Evolutionary conservation across 2,888 invertebrate species (phyloP).

Genomic region (Cantharis nigra): DNA sequence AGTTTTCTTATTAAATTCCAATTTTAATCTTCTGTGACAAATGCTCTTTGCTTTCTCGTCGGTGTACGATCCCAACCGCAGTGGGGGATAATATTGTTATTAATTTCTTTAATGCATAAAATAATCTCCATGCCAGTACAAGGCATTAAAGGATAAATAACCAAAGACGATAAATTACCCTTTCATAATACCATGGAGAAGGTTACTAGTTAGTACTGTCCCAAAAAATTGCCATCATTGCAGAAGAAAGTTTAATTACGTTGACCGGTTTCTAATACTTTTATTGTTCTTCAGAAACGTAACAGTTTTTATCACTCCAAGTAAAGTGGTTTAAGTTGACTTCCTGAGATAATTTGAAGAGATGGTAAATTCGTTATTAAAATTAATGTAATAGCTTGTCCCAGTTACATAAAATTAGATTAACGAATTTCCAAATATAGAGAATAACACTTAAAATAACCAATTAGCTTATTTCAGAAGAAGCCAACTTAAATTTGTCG

Average conservation of each 20-base stretch:
- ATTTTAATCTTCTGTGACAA: neutral
- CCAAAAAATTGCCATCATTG: neutral
- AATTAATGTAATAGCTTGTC: constrained; percentile 3
- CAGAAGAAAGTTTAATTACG: neutral
- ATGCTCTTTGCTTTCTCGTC: neutral
- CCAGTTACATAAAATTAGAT: constrained; percentile 1
- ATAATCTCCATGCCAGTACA: neutral
- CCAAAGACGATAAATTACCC: neutral
- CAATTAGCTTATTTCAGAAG: neutral
- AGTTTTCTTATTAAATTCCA: neutral
- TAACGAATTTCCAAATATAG: neutral
- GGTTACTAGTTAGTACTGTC: too few species aligned
- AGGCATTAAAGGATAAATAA: neutral
- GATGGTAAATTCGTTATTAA: neutral
- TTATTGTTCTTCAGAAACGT: neutral
- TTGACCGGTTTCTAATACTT: neutral
- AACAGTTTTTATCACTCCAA: neutral
- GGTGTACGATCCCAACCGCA: neutral
- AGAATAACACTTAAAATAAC: neutral
- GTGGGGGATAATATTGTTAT: neutral
- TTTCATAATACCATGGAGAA: neutral
- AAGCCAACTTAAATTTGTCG: neutral
- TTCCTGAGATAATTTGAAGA: neutral
- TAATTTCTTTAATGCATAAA: neutral
- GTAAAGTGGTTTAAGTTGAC: neutral